phyloP scores from a whole-genome alignment of 2,113 vertebrate genomes.

The Chaenogobius annularis region DNA sequence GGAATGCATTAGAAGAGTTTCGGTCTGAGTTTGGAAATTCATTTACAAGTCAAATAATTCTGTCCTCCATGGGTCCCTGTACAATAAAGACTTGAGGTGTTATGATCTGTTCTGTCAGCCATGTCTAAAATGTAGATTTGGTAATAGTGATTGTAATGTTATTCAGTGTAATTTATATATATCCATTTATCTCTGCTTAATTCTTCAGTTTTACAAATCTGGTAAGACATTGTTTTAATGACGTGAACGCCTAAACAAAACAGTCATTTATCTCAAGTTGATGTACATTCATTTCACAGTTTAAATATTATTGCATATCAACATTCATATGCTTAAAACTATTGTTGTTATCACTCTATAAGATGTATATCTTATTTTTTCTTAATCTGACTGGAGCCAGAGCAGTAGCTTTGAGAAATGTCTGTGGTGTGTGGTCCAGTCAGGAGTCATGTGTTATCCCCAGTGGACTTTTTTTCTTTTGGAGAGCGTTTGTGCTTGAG shows the following conservation, averaged over 20 bases:
- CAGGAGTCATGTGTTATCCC: slow-evolving; percentile 24
- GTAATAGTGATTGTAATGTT: background rate
- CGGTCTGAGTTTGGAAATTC: background rate
- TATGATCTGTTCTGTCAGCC: too few relatives aligned
- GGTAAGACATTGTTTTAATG: background rate
- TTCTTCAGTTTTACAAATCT: background rate
- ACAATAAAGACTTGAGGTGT: too few relatives aligned
- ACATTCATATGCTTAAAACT: background rate
- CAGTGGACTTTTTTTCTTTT: slow-evolving; percentile 22
- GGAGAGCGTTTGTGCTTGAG: slow-evolving; percentile 20
- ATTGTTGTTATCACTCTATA: background rate
- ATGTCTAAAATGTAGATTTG: background rate
- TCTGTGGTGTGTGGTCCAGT: slow-evolving; percentile 19
- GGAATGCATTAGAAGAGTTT: background rate
- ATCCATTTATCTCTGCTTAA: background rate
- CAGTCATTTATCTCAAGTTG: too few relatives aligned
- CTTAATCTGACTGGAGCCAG: slow-evolving; percentile 2
- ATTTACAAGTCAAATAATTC: background rate
- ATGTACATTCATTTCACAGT: background rate
- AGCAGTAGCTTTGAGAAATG: slow-evolving; percentile 9
- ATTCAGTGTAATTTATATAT: background rate
- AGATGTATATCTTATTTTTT: background rate
- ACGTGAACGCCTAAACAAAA: too few relatives aligned
- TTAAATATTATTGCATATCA: too few relatives aligned
- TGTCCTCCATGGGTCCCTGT: background rate